phyloP scores from a whole-genome alignment of 2,888 invertebrate genomes.

The Parapristionchus giblindavisi region DNA sequence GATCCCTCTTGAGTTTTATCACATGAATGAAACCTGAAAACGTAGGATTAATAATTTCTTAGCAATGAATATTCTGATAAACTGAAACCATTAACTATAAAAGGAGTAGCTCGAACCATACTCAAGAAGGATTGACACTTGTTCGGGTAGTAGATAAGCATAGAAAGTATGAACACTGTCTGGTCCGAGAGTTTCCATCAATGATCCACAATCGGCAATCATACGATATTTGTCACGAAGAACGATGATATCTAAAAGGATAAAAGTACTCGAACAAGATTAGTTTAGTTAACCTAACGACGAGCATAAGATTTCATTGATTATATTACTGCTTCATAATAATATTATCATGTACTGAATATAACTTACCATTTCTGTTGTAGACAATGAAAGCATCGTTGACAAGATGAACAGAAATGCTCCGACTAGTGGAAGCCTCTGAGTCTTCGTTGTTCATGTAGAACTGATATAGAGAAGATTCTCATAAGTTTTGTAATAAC shows the following conservation, averaged over 20 bases:
- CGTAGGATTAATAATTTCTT: too few species aligned
- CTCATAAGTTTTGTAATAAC: too few species aligned
- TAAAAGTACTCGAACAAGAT: not conserved
- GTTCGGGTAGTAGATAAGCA: conserved; percentile 46
- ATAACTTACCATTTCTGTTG: conserved; percentile 7
- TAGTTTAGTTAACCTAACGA: not conserved
- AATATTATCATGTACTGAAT: not conserved
- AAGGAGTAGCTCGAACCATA: conserved; percentile 48
- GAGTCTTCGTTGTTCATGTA: too few species aligned
- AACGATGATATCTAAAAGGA: not conserved
- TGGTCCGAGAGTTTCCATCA: conserved; percentile 3
- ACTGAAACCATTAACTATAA: too few species aligned
- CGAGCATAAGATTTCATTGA: too few species aligned
- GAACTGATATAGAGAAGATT: too few species aligned
- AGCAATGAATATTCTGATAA: too few species aligned
- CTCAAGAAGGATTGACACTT: conserved; percentile 50
- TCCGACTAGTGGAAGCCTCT: too few species aligned
- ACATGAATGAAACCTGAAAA: too few species aligned
- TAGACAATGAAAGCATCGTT: conserved; percentile 21
- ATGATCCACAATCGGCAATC: conserved; percentile 7
- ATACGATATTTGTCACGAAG: conserved; percentile 13
- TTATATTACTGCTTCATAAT: too few species aligned
- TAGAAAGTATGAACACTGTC: not conserved
- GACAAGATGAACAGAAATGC: conserved; percentile 1
- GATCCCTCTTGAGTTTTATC: too few species aligned